These are phyloP conservation scores for Notocelia uddmanniana DNA, from an alignment of 2,888 invertebrate species.

Conservation along the genomic window DNA sequence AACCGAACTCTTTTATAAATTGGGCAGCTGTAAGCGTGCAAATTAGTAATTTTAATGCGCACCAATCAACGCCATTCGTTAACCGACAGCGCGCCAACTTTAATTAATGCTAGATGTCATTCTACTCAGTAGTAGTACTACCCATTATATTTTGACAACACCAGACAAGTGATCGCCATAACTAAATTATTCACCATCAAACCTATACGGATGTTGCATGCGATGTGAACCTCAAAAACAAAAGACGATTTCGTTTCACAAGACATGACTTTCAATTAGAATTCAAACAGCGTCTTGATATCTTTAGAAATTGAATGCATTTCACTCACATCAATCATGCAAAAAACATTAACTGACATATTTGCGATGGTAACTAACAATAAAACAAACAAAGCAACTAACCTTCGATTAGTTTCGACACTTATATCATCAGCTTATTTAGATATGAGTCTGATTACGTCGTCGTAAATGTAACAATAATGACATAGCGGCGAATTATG, in stretches of 20 bases:
- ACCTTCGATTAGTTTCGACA: conserved; percentile 23
- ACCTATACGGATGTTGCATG: conserved; percentile 53
- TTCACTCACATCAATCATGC: conserved; percentile 41
- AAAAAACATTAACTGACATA: conserved; percentile 26
- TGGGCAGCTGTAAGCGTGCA: conserved; percentile 11
- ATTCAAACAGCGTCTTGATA: conserved; percentile 33
- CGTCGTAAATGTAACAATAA: conserved; percentile 44
- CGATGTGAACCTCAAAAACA: conserved; percentile 64
- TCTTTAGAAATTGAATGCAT: conserved; percentile 40
- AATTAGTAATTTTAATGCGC: conserved; percentile 28
- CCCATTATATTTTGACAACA: conserved; percentile 31
- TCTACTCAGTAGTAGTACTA: conserved; percentile 7
- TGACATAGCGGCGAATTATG: conserved; percentile 50
- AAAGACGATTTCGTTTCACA: conserved; percentile 59
- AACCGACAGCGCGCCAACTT: conserved; percentile 6
- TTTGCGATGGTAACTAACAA: conserved; percentile 27
- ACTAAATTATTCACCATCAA: conserved; percentile 48
- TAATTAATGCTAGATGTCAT: conserved; percentile 39
- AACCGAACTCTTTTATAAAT: conserved; percentile 4
- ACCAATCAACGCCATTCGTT: conserved; percentile 18
- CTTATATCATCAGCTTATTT: conserved; percentile 35
- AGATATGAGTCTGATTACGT: conserved; percentile 38
- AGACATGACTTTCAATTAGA: conserved; percentile 47
- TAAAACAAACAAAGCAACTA: conserved; percentile 24
- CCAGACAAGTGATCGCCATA: conserved; percentile 51